Percentiles rank a stretch among this genome's conserved stretches.
These are phyloP conservation scores for Setophaga petechia DNA, from an alignment of 2,113 vertebrate genomes.

Conservation along the genomic window DNA sequence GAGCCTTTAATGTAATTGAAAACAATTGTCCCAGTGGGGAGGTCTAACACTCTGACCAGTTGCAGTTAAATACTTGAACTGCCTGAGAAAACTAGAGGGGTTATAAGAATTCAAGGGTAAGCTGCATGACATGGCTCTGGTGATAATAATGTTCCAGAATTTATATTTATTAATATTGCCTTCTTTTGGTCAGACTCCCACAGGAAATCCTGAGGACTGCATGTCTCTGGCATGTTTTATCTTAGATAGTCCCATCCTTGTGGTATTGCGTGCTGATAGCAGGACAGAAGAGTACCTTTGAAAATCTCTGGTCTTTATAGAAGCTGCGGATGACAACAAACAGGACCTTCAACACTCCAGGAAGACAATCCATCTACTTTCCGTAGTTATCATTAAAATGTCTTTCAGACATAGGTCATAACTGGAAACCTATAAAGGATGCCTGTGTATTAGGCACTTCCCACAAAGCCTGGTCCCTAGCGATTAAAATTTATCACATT, in stretches of 20 bases:
- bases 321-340: conserved; percentile 81
- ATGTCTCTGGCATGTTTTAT: conserved; percentile 80
- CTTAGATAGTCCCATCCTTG: conserved; percentile 75
- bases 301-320: conserved; percentile 79
- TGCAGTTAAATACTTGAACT: conserved; percentile 72
- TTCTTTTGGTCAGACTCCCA: conserved; percentile 79
- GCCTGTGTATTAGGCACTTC: conserved; percentile 80
- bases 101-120: conserved; percentile 76
- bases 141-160: conserved; percentile 77
- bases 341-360: conserved; percentile 86
- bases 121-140: conserved; percentile 62
- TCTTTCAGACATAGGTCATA: conserved; percentile 85
- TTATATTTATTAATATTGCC: conserved; percentile 84
- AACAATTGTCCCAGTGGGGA: conserved; percentile 73
- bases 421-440: conserved; percentile 86
- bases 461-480: conserved; percentile 77
- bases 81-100: conserved; percentile 64
- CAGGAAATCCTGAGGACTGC: conserved; percentile 80
- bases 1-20: conserved; percentile 77
- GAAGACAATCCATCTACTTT: conserved; percentile 83
- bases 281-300: conserved; percentile 75
- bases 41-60: conserved; percentile 68
- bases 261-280: conserved; percentile 71
- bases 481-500: conserved; percentile 83
- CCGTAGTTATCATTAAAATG: conserved; percentile 86